Percentiles rank a stretch among this genome's conserved stretches.
These are phyloP conservation scores for Brachylomia viminalis DNA, from an alignment of 2,888 invertebrate species.

Conservation along the genomic window DNA sequence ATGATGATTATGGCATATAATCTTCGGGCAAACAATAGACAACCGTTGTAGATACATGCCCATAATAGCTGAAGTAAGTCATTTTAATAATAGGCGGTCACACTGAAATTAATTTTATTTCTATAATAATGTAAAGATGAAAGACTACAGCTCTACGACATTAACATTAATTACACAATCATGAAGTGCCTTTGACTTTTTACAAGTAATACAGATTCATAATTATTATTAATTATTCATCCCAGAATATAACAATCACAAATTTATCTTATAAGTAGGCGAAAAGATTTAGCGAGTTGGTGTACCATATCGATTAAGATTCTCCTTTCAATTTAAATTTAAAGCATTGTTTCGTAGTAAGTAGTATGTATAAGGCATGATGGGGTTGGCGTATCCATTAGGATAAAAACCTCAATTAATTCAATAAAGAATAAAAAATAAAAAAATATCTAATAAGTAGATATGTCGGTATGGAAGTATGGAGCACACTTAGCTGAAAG, in stretches of 20 bases:
- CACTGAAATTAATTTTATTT: neutral
- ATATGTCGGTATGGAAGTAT: neutral
- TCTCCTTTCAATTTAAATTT: too few species aligned
- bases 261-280: neutral
- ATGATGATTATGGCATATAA: too few species aligned
- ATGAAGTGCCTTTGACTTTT: neutral
- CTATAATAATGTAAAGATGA: neutral
- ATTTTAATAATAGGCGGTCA: neutral
- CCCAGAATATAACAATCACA: neutral
- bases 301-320: too few species aligned
- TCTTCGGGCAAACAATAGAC: too few species aligned
- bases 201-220: neutral
- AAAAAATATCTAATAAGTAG: too few species aligned
- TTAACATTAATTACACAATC: neutral
- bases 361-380: too few species aligned
- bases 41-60: neutral
- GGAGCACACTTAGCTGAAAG: neutral
- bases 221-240: conserved; percentile 7
- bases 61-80: neutral
- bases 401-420: too few species aligned
- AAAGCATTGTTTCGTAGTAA: too few species aligned
- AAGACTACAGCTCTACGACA: neutral
- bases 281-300: too few species aligned
- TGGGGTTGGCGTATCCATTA: too few species aligned
- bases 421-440: too few species aligned